Conservation (phyloP, 2,113 vertebrate species). For the Garra rufa region DNA sequence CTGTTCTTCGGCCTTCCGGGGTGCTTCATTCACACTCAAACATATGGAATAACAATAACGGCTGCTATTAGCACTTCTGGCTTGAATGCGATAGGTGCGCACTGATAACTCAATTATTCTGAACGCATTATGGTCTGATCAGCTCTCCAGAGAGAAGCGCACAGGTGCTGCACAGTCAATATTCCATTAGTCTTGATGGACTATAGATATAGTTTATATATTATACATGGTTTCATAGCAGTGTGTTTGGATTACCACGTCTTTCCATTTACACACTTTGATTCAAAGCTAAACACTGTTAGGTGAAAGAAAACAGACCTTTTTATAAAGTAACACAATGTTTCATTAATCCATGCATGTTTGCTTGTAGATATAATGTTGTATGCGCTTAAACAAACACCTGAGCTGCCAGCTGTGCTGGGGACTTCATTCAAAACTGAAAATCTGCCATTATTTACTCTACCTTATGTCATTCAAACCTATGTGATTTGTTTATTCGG, state of each 20-base stretch:
- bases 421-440: background rate
- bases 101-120: constrained; percentile 15
- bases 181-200: constrained; percentile 53
- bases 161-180: constrained; percentile 41
- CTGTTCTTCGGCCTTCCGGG: constrained; percentile 59
- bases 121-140: background rate
- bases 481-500: background rate
- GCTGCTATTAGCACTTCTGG: background rate
- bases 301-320: constrained; percentile 24
- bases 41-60: constrained; percentile 63
- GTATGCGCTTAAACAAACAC: background rate
- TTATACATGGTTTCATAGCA: constrained; percentile 29
- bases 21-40: constrained; percentile 62
- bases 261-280: constrained; percentile 34
- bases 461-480: background rate
- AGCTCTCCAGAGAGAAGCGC: constrained; percentile 29
- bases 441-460: background rate
- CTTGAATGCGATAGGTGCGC: background rate
- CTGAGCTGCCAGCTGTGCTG: background rate
- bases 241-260: background rate
- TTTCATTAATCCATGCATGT: background rate
- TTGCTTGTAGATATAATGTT: background rate
- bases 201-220: constrained; percentile 34
- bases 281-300: constrained; percentile 18
- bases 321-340: background rate